phyloP scores from a whole-genome alignment of 2,888 invertebrate species.

The Isoperla grammatica region DNA sequence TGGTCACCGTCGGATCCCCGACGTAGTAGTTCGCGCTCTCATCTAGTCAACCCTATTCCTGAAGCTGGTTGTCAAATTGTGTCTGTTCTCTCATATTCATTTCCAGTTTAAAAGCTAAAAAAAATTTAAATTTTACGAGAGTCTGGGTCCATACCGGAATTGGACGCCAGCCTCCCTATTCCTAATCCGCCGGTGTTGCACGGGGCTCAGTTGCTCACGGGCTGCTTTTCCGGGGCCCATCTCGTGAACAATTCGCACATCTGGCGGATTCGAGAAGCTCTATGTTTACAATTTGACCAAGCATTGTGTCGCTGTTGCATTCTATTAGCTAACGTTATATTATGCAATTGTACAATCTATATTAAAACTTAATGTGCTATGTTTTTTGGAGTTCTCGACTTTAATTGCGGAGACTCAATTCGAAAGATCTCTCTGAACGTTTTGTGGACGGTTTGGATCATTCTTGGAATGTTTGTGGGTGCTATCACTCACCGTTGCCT shows the following conservation, averaged over 20 bases:
- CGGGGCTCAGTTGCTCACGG: conserved; percentile 54
- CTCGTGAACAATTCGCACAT: conserved; percentile 35
- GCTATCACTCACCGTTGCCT: conserved; percentile 18
- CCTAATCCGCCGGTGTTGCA: conserved; percentile 47
- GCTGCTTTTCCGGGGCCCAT: conserved; percentile 45
- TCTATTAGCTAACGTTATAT: conserved; percentile 32
- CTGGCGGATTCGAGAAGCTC: conserved; percentile 39
- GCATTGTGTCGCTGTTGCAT: conserved; percentile 33
- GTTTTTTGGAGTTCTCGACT: conserved; percentile 27
- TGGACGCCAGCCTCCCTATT: conserved; percentile 32
- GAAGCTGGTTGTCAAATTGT: conserved; percentile 39
- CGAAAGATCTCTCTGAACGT: conserved; percentile 19
- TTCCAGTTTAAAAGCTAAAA: conserved; percentile 29
- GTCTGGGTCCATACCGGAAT: conserved; percentile 36
- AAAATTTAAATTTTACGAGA: conserved; percentile 37
- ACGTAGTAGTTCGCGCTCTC: conserved; percentile 40
- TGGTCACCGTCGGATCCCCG: conserved; percentile 15
- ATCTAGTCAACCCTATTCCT: conserved; percentile 40
- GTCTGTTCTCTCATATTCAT: conserved; percentile 31
- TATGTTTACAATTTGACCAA: conserved; percentile 34
- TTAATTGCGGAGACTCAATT: conserved; percentile 27
- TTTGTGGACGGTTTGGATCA: conserved; percentile 25
- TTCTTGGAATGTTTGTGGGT: conserved; percentile 24
- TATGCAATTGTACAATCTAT: conserved; percentile 38
- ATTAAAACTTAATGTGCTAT: conserved; percentile 34